These are phyloP conservation scores for Leptinotarsa rubiginosa DNA, from an alignment of 2,888 invertebrate genomes.

Conservation along the genomic window DNA sequence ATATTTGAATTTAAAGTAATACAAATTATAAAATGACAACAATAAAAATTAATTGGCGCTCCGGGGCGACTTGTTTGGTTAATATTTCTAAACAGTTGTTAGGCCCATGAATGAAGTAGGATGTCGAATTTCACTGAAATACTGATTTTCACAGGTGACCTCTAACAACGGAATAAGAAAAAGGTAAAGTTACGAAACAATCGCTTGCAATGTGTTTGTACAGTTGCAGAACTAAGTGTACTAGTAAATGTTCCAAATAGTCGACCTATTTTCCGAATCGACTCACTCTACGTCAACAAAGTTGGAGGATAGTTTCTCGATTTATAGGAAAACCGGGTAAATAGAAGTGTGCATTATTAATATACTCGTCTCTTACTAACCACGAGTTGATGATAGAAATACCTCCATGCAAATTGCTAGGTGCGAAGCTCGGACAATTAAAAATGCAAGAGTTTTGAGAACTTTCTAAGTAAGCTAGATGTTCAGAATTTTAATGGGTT, in stretches of 20 bases:
- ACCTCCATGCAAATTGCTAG: slow-evolving; percentile 35
- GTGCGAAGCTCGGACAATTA: slow-evolving; percentile 27
- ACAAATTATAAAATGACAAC: no score
- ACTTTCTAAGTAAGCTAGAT: slow-evolving; percentile 21
- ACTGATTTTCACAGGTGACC: no score
- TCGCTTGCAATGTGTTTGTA: no score
- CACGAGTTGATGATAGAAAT: slow-evolving; percentile 38
- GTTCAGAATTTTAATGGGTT: slow-evolving; percentile 24
- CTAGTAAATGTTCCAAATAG: not conserved
- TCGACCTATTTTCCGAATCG: not conserved
- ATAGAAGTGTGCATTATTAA: slow-evolving; percentile 35
- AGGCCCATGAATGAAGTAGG: no score
- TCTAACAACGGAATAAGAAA: no score
- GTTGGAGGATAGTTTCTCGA: slow-evolving; percentile 13
- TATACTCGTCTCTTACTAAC: slow-evolving; percentile 33
- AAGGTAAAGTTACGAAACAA: no score
- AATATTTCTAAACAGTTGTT: no score
- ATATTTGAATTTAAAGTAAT: no score
- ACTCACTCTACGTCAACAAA: slow-evolving; percentile 13
- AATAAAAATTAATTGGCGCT: no score
- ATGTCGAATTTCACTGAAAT: no score
- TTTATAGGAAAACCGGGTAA: not conserved
- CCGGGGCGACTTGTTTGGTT: no score
- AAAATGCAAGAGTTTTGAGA: slow-evolving; percentile 30
- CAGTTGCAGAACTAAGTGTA: no score